Evolutionary conservation across 2,113 vertebrate species (phyloP).

Genomic region (Ophthalmolycus amberensis): DNA sequence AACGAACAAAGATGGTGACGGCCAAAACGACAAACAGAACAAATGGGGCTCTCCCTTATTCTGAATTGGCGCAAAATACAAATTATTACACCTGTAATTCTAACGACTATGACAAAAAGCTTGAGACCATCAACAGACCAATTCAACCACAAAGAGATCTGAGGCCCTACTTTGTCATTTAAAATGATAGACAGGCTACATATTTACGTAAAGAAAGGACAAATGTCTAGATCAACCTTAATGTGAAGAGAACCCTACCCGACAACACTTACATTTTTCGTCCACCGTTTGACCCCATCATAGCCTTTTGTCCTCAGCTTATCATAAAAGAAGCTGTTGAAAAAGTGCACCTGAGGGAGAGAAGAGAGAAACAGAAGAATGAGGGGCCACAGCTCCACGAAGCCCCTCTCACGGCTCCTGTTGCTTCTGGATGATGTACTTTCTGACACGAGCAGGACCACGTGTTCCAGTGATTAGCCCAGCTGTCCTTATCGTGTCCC

Average conservation of each 20-base stretch:
- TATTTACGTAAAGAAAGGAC: not conserved
- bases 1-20: too few species aligned
- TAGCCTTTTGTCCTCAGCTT: conserved; percentile 94
- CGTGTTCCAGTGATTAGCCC: not conserved
- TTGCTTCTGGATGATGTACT: not conserved
- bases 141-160: not conserved
- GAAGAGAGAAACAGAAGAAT: not conserved
- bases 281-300: conserved; percentile 95
- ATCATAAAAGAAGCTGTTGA: conserved; percentile 97
- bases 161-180: not conserved
- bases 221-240: not conserved
- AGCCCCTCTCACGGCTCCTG: not conserved
- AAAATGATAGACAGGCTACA: too few species aligned
- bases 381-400: not conserved
- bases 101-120: too few species aligned
- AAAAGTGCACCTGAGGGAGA: conserved; percentile 90
- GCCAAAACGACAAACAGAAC: too few species aligned
- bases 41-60: too few species aligned
- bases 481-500: not conserved
- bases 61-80: too few species aligned
- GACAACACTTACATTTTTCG: conserved; percentile 89
- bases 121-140: not conserved
- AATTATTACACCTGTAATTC: too few species aligned
- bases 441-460: not conserved
- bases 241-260: not conserved